Percentiles rank a stretch among this genome's conserved stretches.
These are phyloP conservation scores for Trialeurodes vaporariorum DNA, from an alignment of 1,140 invertebrate species.

Conservation along the genomic window DNA sequence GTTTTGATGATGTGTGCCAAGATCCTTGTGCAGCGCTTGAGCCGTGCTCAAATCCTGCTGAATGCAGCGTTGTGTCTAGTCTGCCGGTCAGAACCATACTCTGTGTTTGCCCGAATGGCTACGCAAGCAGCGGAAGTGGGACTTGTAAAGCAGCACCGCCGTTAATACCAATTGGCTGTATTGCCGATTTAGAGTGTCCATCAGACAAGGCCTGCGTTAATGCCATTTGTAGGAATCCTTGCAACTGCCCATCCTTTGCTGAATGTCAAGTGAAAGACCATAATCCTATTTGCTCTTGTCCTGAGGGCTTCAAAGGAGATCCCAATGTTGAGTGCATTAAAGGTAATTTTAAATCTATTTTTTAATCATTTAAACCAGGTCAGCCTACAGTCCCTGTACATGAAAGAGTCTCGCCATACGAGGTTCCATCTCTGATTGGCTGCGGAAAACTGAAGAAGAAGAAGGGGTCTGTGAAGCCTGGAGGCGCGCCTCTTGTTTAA, in stretches of 20 bases:
- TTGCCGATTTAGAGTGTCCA: slow-evolving; percentile 59
- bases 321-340: slow-evolving; percentile 59
- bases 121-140: slow-evolving; percentile 68
- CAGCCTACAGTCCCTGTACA: background rate
- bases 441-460: no score
- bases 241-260: slow-evolving; percentile 65
- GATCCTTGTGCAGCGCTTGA: slow-evolving; percentile 66
- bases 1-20: slow-evolving; percentile 66
- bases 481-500: no score
- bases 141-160: slow-evolving; percentile 57
- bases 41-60: slow-evolving; percentile 65
- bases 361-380: background rate
- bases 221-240: slow-evolving; percentile 65
- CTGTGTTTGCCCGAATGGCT: slow-evolving; percentile 74
- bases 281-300: slow-evolving; percentile 72
- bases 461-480: no score
- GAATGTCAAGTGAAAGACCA: slow-evolving; percentile 68
- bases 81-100: slow-evolving; percentile 75
- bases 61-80: slow-evolving; percentile 67
- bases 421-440: no score
- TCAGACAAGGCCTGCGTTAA: slow-evolving; percentile 63
- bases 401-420: no score
- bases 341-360: slow-evolving; percentile 30
- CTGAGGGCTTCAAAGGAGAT: slow-evolving; percentile 66
- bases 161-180: slow-evolving; percentile 52